Conservation (phyloP, 2,113 vertebrate genomes). For the Proteles cristata region DNA sequence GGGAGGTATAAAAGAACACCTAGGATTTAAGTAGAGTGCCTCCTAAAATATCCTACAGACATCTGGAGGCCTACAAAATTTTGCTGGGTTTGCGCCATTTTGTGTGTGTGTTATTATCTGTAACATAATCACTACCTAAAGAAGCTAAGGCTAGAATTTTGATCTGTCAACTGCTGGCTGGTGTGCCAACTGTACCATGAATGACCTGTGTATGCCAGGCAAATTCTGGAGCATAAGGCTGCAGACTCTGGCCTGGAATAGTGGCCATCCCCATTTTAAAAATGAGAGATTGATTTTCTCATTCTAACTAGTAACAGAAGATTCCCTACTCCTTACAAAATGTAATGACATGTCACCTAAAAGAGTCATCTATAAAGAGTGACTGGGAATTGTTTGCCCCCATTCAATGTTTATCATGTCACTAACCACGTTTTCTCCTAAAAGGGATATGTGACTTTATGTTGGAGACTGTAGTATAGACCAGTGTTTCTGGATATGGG, state of each 20-base stretch:
- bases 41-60: not conserved
- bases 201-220: not conserved
- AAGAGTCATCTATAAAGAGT: not conserved
- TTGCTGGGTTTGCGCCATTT: not conserved
- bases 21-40: not conserved
- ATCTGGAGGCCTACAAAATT: not conserved
- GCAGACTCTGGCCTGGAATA: not conserved
- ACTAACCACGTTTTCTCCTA: not conserved
- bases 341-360: not conserved
- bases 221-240: not conserved
- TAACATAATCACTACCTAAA: not conserved
- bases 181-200: not conserved
- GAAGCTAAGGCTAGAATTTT: not conserved
- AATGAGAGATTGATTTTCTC: slow-evolving; percentile 1
- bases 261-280: not conserved
- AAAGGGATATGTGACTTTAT: not conserved
- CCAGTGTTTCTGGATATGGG: not conserved
- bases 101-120: not conserved
- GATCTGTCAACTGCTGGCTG: not conserved
- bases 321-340: not conserved
- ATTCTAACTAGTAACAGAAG: not conserved
- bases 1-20: not conserved
- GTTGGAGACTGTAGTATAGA: not conserved
- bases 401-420: not conserved
- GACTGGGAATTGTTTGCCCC: not conserved